Percentiles rank a stretch among this genome's conserved stretches.
Conservation (phyloP, 1,140 invertebrate genomes). For the Ylistrum balloti region DNA sequence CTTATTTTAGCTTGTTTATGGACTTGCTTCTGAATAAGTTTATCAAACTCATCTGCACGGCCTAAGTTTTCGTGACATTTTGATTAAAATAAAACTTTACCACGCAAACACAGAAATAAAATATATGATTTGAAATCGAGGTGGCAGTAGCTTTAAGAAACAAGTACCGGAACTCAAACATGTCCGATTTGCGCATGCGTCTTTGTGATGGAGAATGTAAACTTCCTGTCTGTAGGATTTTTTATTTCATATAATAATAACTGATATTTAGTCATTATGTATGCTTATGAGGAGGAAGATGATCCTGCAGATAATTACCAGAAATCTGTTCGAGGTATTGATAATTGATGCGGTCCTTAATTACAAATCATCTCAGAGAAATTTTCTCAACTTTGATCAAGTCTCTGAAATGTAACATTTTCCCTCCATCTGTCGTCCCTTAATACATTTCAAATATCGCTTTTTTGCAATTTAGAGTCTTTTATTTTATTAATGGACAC, state of each 20-base stretch:
- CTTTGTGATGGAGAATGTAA: conserved; percentile 45
- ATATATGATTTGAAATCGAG: no score
- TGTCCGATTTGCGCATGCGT: background rate
- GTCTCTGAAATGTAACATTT: background rate
- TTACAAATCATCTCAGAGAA: background rate
- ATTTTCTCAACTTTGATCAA: background rate
- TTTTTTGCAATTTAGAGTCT: background rate
- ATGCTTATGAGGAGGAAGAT: conserved; percentile 55
- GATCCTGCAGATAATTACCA: conserved; percentile 58
- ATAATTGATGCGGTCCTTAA: background rate
- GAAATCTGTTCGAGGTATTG: conserved; percentile 61
- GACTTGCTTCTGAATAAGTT: no score
- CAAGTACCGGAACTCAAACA: background rate
- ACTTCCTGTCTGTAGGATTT: conserved; percentile 44
- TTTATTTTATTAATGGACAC: background rate
- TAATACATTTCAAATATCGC: background rate
- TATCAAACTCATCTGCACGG: no score
- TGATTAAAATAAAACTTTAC: no score
- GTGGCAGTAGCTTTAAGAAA: no score
- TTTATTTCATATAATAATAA: background rate
- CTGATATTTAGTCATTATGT: conserved; percentile 42
- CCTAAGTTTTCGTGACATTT: no score
- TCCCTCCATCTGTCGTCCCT: background rate
- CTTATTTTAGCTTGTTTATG: no score
- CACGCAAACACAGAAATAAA: no score